Evolutionary conservation across 2,113 vertebrate species (phyloP), one percentile per base, ranked within the genome.

Genomic region (Trinectes maculatus): DNA sequence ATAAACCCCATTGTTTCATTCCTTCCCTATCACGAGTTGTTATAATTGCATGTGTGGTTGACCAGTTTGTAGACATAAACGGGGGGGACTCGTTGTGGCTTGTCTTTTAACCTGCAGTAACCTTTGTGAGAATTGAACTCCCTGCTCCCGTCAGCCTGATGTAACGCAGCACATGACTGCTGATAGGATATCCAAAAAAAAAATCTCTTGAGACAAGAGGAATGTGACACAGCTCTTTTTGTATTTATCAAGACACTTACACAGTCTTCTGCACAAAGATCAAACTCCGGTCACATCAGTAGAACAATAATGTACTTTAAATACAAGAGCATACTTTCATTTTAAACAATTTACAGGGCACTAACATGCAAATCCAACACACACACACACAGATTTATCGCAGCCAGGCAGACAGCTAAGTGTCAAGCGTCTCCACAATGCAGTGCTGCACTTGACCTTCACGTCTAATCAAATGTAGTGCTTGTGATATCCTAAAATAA

Each of bases 371-470:
- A 21, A 6, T 21, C n/a, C 2, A 0, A 19, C 19, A 43, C 42
- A 21, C 19, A 19, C 42, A 43, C 19, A 21, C n/a, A 43, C 9
- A 79, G 47, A 77, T 79, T 84, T 85, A 89, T 81, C 84, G 57
- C 10, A 10, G 48, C 57, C 62, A 49, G n/a, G 19, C 76, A 80
- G 74, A 69, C 56, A 8, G 42, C 44, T 63, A 57, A 82, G 76
- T 67, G 66, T 29, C 51, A 44, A 73, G 49, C 62, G 74, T 72
- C 74, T 83, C 79, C 74, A 62, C 62, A 71, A 36, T 6, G 5
- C 42, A 48, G 53, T 39, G 60, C 56, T 36, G 31, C 59, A 49
- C 78, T 70, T 42, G 13, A 68, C 61, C 24, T 28, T 24, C 49
- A 31, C 33, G 11, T 64, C 47, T 48, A 37, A 63, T 48, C 53